Evolutionary conservation across 2,113 vertebrate genomes (phyloP).

Genomic region (Girardinichthys multiradiatus): DNA sequence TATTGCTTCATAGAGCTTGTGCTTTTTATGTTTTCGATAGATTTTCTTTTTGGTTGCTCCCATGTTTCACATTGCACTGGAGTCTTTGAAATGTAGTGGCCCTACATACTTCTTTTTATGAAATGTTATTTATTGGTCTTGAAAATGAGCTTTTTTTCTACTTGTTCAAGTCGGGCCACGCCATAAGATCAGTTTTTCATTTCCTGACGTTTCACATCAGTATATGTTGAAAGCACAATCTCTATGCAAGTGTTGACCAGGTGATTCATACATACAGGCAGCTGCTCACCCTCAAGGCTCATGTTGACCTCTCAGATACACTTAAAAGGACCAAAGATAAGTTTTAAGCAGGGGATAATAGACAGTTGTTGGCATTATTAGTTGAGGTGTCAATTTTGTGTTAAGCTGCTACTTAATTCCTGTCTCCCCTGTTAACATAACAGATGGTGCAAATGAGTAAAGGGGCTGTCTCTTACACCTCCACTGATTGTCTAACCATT

Average conservation of each 20-base stretch:
- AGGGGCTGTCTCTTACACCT: conserved; percentile 64
- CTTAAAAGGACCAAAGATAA: conserved; percentile 86
- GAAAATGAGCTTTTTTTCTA: conserved; percentile 76
- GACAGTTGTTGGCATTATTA: conserved; percentile 74
- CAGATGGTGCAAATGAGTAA: conserved; percentile 76
- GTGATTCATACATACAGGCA: conserved; percentile 73
- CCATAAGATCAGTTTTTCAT: conserved; percentile 65
- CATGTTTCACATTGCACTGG: conserved; percentile 83
- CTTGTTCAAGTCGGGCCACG: conserved; percentile 76
- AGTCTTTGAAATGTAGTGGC: conserved; percentile 80
- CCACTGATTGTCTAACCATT: conserved; percentile 57
- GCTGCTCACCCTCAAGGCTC: conserved; percentile 79
- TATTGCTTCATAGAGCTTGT: conserved; percentile 82
- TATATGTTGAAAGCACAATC: conserved; percentile 81
- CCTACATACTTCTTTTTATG: conserved; percentile 76
- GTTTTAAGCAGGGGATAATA: conserved; percentile 85
- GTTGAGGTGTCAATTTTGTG: conserved; percentile 67
- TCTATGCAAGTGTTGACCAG: conserved; percentile 82
- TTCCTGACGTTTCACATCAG: conserved; percentile 63
- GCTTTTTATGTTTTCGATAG: conserved; percentile 81
- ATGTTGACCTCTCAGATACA: conserved; percentile 83
- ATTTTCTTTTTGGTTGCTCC: conserved; percentile 63
- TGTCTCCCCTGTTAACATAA: conserved; percentile 75
- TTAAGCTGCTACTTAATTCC: conserved; percentile 82
- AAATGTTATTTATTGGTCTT: conserved; percentile 89